Evolutionary conservation across 2,113 vertebrate genomes (phyloP), one percentile per base, ranked within the genome.

Genomic region (Ancistrus triradiatus): DNA sequence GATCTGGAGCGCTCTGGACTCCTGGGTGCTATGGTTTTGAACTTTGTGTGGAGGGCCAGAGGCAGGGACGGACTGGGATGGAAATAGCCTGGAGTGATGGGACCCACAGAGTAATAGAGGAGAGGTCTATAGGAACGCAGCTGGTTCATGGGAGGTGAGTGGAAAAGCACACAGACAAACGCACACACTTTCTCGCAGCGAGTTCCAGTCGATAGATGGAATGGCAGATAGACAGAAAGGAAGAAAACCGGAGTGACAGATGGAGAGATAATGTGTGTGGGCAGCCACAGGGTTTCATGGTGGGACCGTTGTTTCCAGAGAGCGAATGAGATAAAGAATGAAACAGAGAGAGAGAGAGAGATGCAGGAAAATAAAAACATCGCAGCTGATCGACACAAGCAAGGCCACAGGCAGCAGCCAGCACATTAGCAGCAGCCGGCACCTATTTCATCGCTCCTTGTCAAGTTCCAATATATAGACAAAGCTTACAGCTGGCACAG

Each of bases 231-330:
- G 59, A 73, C 72, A 66, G 61, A 73, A 55, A 56, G 64, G 73
- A 47, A 46, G 59, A 76, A 59, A 66, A 68, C 63, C 18, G 19
- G 70, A 72, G 60, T 76, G 73, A 78, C 68, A 77, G 73, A 78
- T 74, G 69, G 68, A 73, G 46, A 69, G 73, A 78, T 69, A 68
- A 68, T 68, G 69, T 53, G 59, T 62, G 2, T 59, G 35, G 63
- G 63, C 48, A 50, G 47, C 73, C 56, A 35, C 46, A 2, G 72
- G 77, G 70, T 61, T 40, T 59, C 58, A 67, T 27, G 63, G 59
- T 52, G 67, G 62, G 64, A 60, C 70, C 33, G 56, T 56, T 74
- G 77, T 64, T 65, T 60, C 64, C 27, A 51, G 63, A 63, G 25
- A 80, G 69, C 61, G 24, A 61, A 1, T n/a, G 35, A 52, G 21